Evolutionary conservation across 1,140 invertebrate species (phyloP).

Genomic region (Rhyzopertha dominica): DNA sequence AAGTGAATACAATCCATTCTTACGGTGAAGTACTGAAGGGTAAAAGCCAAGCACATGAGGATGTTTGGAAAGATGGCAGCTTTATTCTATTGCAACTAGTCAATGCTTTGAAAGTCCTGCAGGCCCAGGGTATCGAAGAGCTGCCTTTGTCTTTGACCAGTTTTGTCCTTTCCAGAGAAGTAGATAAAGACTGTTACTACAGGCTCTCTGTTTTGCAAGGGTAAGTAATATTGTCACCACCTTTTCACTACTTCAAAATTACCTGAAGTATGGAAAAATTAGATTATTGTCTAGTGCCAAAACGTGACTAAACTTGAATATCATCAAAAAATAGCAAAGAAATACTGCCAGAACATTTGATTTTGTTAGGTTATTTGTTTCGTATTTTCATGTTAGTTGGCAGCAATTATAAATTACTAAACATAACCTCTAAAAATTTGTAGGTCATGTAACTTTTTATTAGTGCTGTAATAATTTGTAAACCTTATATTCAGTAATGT

Average conservation of each 20-base stretch:
- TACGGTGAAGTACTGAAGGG: slow-evolving; percentile 55
- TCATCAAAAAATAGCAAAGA: no score
- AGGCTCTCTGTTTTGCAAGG: slow-evolving; percentile 69
- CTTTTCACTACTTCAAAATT: no score
- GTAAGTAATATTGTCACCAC: no score
- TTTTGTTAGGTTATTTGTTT: no score
- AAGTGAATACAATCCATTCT: slow-evolving; percentile 64
- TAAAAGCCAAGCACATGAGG: slow-evolving; percentile 44
- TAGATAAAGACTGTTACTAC: slow-evolving; percentile 53
- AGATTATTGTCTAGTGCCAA: neutral
- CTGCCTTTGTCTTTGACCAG: slow-evolving; percentile 61
- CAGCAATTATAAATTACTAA: no score
- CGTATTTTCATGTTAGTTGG: no score
- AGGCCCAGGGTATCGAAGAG: slow-evolving; percentile 77
- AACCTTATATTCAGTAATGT: no score
- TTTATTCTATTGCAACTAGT: slow-evolving; percentile 77
- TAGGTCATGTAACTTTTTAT: no score
- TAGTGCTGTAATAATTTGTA: no score
- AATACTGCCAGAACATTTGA: no score
- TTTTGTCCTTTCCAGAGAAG: slow-evolving; percentile 55
- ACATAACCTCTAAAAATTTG: no score
- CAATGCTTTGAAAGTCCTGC: slow-evolving; percentile 74
- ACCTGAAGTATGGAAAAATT: no score
- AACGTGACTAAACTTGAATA: slow-evolving; percentile 4
- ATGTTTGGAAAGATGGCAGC: slow-evolving; percentile 45